Evolutionary conservation across 1,140 invertebrate species (phyloP).

Genomic region (Lycorma delicatula): DNA sequence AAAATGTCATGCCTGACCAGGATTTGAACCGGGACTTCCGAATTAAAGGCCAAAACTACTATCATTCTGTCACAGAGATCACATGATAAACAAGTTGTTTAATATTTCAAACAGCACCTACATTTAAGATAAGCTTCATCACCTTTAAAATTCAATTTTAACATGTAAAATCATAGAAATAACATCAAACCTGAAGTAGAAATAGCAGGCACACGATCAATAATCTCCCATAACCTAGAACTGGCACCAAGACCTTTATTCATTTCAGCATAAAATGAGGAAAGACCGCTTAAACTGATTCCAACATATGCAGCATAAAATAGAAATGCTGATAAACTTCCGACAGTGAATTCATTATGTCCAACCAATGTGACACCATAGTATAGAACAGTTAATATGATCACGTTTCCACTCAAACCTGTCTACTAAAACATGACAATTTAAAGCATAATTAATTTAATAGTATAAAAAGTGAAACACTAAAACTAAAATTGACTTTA

Average conservation of each 20-base stretch:
- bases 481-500: constrained; percentile 1
- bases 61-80: too few relatives aligned
- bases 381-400: constrained; percentile 87
- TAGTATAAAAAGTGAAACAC: neutral
- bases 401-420: constrained; percentile 85
- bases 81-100: too few relatives aligned
- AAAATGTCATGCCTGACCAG: too few relatives aligned
- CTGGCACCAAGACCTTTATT: constrained; percentile 91
- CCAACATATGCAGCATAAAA: constrained; percentile 90
- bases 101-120: too few relatives aligned
- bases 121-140: too few relatives aligned
- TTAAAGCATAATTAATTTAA: neutral
- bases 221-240: constrained; percentile 77
- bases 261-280: constrained; percentile 85
- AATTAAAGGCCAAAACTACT: too few relatives aligned
- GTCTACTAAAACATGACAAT: constrained; percentile 51
- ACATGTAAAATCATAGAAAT: too few relatives aligned
- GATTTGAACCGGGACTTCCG: too few relatives aligned
- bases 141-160: too few relatives aligned
- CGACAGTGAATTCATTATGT: constrained; percentile 72
- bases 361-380: constrained; percentile 86
- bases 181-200: constrained; percentile 44
- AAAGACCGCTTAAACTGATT: constrained; percentile 75
- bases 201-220: constrained; percentile 71
- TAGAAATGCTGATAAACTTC: constrained; percentile 82